phyloP scores from a whole-genome alignment of 2,888 invertebrate species.

The Drosophila helvetica region DNA sequence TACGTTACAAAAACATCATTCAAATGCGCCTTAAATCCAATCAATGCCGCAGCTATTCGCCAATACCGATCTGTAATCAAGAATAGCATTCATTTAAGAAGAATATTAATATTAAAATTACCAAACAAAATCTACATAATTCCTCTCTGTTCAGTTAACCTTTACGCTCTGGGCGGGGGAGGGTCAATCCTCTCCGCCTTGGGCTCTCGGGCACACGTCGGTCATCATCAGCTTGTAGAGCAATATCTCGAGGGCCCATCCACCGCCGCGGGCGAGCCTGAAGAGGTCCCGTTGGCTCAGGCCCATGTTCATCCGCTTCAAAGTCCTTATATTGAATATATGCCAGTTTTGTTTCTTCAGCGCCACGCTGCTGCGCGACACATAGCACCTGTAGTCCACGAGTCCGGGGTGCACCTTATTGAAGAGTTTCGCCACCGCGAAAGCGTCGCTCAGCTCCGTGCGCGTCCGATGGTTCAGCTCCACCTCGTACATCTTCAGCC shows the following conservation, averaged over 20 bases:
- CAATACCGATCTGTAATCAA: no score
- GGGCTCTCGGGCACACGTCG: not conserved
- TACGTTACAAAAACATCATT: no score
- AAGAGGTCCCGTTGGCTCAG: not conserved
- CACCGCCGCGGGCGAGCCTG: not conserved
- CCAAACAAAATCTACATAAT: no score
- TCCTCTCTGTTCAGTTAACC: no score
- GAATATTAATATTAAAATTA: no score
- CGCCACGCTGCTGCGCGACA: not conserved
- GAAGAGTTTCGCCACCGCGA: not conserved
- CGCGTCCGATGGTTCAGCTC: not conserved
- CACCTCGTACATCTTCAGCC: not conserved
- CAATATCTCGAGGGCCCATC: not conserved
- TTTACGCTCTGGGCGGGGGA: no score
- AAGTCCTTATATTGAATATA: not conserved
- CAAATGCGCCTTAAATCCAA: no score
- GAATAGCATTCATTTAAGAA: no score
- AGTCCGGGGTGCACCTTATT: not conserved
- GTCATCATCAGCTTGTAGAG: not conserved
- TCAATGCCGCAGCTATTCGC: no score
- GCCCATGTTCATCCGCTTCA: not conserved
- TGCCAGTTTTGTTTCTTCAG: not conserved
- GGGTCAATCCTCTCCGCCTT: not conserved
- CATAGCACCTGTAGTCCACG: not conserved
- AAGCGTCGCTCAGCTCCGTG: not conserved